A percentile compares a stretch with the other conserved stretches of the same genome.
Evolutionary conservation across 2,888 invertebrate species (phyloP).

Genomic region (Drosophila lacicola): DNA sequence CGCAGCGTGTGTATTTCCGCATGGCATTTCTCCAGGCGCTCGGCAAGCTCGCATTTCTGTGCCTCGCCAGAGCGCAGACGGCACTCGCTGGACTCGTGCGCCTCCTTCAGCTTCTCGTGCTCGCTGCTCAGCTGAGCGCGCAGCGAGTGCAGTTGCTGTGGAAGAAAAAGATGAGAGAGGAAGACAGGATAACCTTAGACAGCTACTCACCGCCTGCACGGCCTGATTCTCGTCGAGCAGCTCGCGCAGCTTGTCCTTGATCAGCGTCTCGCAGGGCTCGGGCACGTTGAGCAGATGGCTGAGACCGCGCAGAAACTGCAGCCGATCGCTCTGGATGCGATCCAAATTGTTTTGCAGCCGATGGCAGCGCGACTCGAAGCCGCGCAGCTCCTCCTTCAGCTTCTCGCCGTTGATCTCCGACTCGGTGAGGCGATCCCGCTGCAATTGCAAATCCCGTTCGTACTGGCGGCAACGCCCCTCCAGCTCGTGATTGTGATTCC

Average conservation of each 20-base stretch:
- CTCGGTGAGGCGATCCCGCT: constrained; percentile 90
- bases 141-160: constrained; percentile 90
- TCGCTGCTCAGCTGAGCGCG: constrained; percentile 91
- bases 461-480: constrained; percentile 90
- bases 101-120: constrained; percentile 88
- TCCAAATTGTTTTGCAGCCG: constrained; percentile 84
- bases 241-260: constrained; percentile 92
- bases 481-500: constrained; percentile 88
- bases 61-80: constrained; percentile 87
- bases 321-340: constrained; percentile 84
- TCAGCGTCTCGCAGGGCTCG: constrained; percentile 91
- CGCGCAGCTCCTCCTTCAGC: constrained; percentile 84
- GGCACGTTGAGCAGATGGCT: constrained; percentile 87
- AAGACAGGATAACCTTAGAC: background rate
- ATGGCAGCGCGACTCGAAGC: constrained; percentile 85
- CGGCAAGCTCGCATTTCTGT: constrained; percentile 90
- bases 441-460: constrained; percentile 91
- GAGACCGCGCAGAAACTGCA: constrained; percentile 83
- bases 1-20: constrained; percentile 90
- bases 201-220: constrained; percentile 88
- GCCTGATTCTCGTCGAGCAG: constrained; percentile 92
- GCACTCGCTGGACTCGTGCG: constrained; percentile 88
- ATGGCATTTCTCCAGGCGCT: constrained; percentile 91
- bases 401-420: constrained; percentile 89
- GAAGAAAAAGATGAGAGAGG: background rate